These are phyloP conservation scores for Gymnogyps californianus DNA, from an alignment of 2,113 vertebrate genomes.

Conservation along the genomic window DNA sequence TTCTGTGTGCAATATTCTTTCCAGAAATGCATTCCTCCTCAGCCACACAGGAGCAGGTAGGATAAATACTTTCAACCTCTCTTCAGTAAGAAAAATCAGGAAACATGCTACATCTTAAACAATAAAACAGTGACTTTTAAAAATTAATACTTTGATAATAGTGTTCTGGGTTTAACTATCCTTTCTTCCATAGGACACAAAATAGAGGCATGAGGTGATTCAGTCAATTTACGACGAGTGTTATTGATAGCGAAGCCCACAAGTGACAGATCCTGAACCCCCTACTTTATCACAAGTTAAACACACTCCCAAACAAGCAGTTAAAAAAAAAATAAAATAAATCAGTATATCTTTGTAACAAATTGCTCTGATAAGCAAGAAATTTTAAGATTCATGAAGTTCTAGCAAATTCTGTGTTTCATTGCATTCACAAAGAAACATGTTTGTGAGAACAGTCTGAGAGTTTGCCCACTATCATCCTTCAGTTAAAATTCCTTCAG, in stretches of 20 bases:
- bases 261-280: neutral
- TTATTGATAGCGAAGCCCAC: neutral
- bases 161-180: neutral
- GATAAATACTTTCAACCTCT: neutral
- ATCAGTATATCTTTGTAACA: neutral
- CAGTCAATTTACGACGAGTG: fast-evolving
- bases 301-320: neutral
- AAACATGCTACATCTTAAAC: neutral
- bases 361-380: neutral
- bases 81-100: neutral
- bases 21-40: neutral
- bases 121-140: neutral
- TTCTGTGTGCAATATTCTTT: neutral
- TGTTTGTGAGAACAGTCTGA: neutral
- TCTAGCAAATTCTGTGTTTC: neutral
- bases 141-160: neutral
- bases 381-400: neutral
- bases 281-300: neutral
- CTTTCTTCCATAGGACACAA: neutral
- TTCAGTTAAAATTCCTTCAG: neutral
- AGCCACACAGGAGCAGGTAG: neutral
- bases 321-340: neutral
- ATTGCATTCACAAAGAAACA: neutral
- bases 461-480: neutral
- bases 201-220: neutral